Evolutionary conservation across 2,888 invertebrate species (phyloP), one percentile per base, ranked within the genome.

Genomic region (Noctuana brunneofusca): DNA sequence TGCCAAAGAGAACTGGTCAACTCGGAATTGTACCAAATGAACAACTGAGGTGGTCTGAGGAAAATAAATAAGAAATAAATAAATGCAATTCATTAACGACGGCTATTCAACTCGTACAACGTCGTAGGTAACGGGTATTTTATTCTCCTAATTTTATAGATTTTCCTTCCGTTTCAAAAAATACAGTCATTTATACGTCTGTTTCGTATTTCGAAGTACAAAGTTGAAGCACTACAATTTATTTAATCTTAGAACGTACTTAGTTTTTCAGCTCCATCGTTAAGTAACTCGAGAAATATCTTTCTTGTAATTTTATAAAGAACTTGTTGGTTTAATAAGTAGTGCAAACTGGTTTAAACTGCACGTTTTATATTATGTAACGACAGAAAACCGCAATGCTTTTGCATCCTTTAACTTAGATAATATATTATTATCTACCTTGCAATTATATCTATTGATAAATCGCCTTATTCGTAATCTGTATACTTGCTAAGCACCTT

Each of bases 261-360:
- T n/a, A n/a, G n/a, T n/a, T n/a, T 20, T 46, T 43, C 16, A 16
- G 14, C 8, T 9, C 16, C 18, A 43, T 43, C 1, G 8, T 43
- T 43, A 43, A 16, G 43, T 2, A 12, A 43, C 8, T 8, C 18
- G 16, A 43, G 43, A 16, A 55, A 27, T 24, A 41, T 27, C 55
- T 24, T 41, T 24, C 2, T 12, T 58, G 49, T 49, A 58, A 58
- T 49, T 35, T 24, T 49, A 58, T 49, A 58, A 35, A 6, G 3
- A 6, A 32, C 35, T 35, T 49, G 58, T 58, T 22, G 41, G 58
- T 58, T 58, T 58, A 32, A 46, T 4, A 43, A 43, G 46, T 46
- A 12, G 59, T 32, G 30, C 20, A 52, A 52, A 59, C 59, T 41
- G 43, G 59, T 60, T 46, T 35, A 3, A 32, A 53, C 53, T 16